Evolutionary conservation across 2,113 vertebrate species (phyloP), one percentile per base, ranked within the genome.

Genomic region (Ageneiosus marmoratus): DNA sequence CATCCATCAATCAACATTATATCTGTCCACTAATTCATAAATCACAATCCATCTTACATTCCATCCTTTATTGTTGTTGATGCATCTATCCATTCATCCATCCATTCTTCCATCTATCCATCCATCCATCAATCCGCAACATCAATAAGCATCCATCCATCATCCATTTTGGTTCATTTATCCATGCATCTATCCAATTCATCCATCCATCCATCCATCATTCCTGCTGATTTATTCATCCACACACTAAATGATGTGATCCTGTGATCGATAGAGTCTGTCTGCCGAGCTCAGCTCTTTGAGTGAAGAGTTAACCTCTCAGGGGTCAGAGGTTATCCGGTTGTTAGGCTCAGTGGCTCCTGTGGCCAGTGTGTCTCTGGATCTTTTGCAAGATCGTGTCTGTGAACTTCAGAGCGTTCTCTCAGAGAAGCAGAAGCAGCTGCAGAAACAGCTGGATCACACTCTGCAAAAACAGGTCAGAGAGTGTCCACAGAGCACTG

Each of bases 211-310:
- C 5, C 37, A 41, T 41, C 37, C 37, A 41, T 41, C 37, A 41
- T 41, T 41, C 46, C 9, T 34, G 24, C 8, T 11, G 8, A 41
- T 69, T 46, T 13, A 27, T 83, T 41, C 12, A 74, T 41, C 50
- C 46, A 65, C 44, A 7, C 9, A 41, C 10, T 51, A 20, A 13
- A 24, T n/a, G n/a, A n/a, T n/a, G n/a, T n/a, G n/a, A n/a, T n/a
- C n/a, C n/a, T n/a, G n/a, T n/a, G n/a, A 79, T 80, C 79, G 83
- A 32, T 91, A 99, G 97, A 93, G 91, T 67, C 89, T 97, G 74
- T 94, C 94, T 46, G 87, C 91, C 0, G 94, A 95, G 83, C 85
- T 98, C 89, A 88, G 84, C 70, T 91, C 91, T 20, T 91, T 97
- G 48, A 83, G 90, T 0, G 5, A 87, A 6, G 93, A 95, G 83